These are phyloP conservation scores for Phymatocera aterrima DNA, from an alignment of 2,888 invertebrate species.

Conservation along the genomic window DNA sequence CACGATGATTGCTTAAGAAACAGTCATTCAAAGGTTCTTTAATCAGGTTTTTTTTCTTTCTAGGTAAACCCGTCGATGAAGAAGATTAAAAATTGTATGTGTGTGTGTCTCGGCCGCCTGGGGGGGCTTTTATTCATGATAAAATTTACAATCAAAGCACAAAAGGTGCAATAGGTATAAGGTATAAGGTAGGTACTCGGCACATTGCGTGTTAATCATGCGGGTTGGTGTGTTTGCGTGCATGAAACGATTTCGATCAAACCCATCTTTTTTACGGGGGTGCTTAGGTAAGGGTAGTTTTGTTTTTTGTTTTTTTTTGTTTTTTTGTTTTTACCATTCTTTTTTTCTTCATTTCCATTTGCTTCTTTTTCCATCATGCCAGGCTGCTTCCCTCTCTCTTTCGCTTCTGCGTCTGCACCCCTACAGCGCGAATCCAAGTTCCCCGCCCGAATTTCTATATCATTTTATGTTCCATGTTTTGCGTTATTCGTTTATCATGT, in stretches of 20 bases:
- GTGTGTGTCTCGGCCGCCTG: background rate
- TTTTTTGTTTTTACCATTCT: background rate
- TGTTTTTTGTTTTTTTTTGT: background rate
- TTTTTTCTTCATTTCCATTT: background rate
- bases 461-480: too few species aligned
- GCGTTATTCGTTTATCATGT: too few species aligned
- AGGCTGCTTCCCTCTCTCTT: too few species aligned
- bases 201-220: slow-evolving; percentile 14
- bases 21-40: too few species aligned
- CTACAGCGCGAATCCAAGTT: too few species aligned
- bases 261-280: slow-evolving; percentile 25
- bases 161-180: background rate
- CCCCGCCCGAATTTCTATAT: too few species aligned
- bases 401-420: too few species aligned
- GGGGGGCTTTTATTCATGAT: background rate
- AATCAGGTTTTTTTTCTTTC: background rate
- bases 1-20: too few species aligned
- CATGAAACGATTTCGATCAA: slow-evolving; percentile 28
- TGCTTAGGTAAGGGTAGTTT: background rate
- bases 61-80: background rate
- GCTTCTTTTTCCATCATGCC: too few species aligned
- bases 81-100: background rate
- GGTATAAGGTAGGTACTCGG: background rate
- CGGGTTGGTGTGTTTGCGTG: background rate
- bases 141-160: slow-evolving; percentile 26